A percentile compares a stretch with the other conserved stretches of the same genome.
Conservation (phyloP, 2,888 invertebrate species). For the Stenurella melanura region DNA sequence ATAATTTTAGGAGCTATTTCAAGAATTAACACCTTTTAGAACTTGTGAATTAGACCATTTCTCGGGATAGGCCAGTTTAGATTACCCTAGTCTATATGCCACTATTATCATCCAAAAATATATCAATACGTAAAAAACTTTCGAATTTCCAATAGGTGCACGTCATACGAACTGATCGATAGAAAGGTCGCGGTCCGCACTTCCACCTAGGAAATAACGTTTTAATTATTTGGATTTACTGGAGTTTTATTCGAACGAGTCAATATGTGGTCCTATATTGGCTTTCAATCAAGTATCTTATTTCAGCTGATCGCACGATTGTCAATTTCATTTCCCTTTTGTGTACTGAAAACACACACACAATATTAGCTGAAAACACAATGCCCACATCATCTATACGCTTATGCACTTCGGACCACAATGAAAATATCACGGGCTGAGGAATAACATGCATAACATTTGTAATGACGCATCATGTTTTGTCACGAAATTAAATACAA, state of each 20-base stretch:
- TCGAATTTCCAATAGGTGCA: not conserved
- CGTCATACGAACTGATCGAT: not conserved
- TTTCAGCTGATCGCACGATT: not conserved
- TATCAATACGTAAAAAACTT: not conserved
- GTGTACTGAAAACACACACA: not conserved
- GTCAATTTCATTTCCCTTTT: constrained; percentile 7
- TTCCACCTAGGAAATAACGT: constrained; percentile 7
- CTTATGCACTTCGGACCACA: not conserved
- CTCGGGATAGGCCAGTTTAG: no score
- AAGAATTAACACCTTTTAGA: no score
- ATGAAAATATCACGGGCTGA: not conserved
- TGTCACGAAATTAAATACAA: not conserved
- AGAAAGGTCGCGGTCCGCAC: not conserved
- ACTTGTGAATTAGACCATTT: no score
- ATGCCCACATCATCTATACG: not conserved
- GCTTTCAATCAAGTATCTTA: constrained; percentile 7
- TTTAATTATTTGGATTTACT: constrained; percentile 4
- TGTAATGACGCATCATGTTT: not conserved
- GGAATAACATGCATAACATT: not conserved
- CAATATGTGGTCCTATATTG: not conserved
- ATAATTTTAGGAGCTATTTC: no score
- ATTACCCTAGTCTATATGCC: no score
- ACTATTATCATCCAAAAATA: no score
- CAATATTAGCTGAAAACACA: constrained; percentile 3
- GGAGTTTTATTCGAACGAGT: not conserved